phyloP scores from a whole-genome alignment of 2,888 invertebrate species.

The Myopa tessellatipennis region DNA sequence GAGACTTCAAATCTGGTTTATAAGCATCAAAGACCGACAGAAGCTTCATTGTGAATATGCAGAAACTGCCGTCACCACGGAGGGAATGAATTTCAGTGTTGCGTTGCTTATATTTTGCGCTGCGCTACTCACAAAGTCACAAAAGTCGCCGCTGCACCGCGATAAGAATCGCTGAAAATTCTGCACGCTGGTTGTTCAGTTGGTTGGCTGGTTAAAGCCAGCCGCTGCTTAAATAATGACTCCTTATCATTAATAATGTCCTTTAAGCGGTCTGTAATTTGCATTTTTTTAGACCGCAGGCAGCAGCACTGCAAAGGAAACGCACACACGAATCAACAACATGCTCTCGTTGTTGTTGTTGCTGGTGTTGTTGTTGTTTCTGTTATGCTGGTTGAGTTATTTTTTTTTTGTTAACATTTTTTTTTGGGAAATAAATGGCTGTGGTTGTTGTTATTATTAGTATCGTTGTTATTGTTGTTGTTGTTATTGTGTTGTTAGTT shows the following conservation, averaged over 20 bases:
- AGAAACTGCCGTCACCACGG: too few relatives aligned
- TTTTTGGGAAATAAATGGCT: not conserved
- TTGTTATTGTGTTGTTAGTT: not conserved
- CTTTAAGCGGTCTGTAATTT: slow-evolving; percentile 46
- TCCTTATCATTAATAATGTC: slow-evolving; percentile 44
- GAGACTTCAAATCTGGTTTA: not conserved
- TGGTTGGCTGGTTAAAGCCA: slow-evolving; percentile 1
- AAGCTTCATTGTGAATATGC: too few relatives aligned
- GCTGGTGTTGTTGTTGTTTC: not conserved
- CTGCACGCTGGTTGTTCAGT: slow-evolving; percentile 5
- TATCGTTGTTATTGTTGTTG: not conserved
- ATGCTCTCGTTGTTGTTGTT: not conserved
- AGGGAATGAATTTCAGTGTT: not conserved
- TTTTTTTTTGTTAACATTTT: not conserved
- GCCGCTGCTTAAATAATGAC: slow-evolving; percentile 43
- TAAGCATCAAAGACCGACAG: not conserved
- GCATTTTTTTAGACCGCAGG: slow-evolving; percentile 37
- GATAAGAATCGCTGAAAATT: slow-evolving; percentile 28
- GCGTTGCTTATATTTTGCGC: not conserved
- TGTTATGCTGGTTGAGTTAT: not conserved
- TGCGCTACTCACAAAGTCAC: not conserved
- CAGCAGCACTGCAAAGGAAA: not conserved
- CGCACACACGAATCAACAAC: not conserved
- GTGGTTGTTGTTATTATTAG: not conserved
- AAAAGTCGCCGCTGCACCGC: not conserved